Base-by-base conservation (phyloP, 1,140 invertebrate genomes). In the Zophobas atratus region DNA sequence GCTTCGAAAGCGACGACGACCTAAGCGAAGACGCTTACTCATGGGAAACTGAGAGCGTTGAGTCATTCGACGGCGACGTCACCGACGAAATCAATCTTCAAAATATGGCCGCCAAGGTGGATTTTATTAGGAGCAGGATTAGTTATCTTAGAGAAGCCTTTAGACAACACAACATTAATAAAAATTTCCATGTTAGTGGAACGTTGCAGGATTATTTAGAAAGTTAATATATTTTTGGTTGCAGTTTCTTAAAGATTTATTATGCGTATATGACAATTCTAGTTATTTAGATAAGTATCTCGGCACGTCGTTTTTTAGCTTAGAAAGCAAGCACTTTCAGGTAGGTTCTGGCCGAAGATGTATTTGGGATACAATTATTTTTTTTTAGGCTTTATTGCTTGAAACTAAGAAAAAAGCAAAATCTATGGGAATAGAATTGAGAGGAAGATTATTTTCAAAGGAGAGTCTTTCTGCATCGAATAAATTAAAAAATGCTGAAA, bases 181-280 rank as follows among this genome's bases (percentile, higher is more conserved):
- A 86, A 67, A 85, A 80, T 80, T 83, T 86, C 78, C 57, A 78
- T 43, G 85, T 85, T 82, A 80, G 82, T 77, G 46, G 51, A 6
- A 48, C 49, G 6, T 8, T 20, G 20, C 46, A 43, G 32, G 2
- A 75, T 36, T 75, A 33, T 1, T 6, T 6, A 1, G 41, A 56
- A 34, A 2, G 48, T 72, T 8, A 77, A 41, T 3, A 51, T 46
- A 1, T 70, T 57, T 43, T 80, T 81, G 77, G 80, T 88, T 88
- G 48, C 82, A 90, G 90, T 88, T 89, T 46, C 94, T 96, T 91
- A 89, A 92, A 73, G 94, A 94, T 86, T 86, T 97, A 20, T 85
- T 97, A 32, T 90, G 92, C 78, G 91, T 96, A 34, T 97, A 96
- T 83, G 96, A 96, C 86, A 94, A 96, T 85, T 96, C 94, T 81